These are phyloP conservation scores for Thyatira batis DNA, from an alignment of 2,888 invertebrate genomes.

Conservation along the genomic window DNA sequence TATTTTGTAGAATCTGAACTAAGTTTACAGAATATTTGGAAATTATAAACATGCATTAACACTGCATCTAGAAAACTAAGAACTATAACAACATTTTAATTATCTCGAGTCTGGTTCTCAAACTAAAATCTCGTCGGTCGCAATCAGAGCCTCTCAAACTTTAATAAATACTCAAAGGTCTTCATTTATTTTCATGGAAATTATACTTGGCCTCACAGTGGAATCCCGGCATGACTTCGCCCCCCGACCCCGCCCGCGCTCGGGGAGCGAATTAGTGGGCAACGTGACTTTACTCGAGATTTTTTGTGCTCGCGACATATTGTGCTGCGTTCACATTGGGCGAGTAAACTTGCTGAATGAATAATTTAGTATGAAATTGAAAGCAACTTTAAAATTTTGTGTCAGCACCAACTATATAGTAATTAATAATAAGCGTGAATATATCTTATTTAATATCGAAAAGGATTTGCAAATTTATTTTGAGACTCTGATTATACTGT, in stretches of 20 bases:
- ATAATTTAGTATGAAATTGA: neutral
- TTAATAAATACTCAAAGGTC: slow-evolving; percentile 46
- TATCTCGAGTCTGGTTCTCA: too few relatives aligned
- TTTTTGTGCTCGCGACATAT: slow-evolving; percentile 65
- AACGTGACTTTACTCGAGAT: slow-evolving; percentile 74
- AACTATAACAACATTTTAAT: too few relatives aligned
- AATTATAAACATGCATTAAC: too few relatives aligned
- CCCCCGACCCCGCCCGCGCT: slow-evolving; percentile 42
- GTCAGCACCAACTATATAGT: too few relatives aligned
- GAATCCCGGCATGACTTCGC: slow-evolving; percentile 69
- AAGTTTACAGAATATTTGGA: too few relatives aligned
- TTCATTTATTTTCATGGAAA: slow-evolving; percentile 31
- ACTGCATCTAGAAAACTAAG: too few relatives aligned
- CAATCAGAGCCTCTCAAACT: slow-evolving; percentile 3
- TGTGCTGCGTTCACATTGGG: slow-evolving; percentile 37
- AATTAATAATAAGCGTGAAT: too few relatives aligned
- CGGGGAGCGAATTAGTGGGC: slow-evolving; percentile 72
- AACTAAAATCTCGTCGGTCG: neutral
- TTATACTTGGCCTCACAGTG: slow-evolving; percentile 60
- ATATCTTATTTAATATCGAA: too few relatives aligned
- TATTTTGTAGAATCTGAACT: too few relatives aligned
- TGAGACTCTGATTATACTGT: too few relatives aligned
- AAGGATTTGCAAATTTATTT: too few relatives aligned
- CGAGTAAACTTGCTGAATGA: slow-evolving; percentile 3
- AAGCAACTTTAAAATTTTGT: too few relatives aligned